Conservation (phyloP, 2,797 vertebrate species). For the Anas georgica region DNA sequence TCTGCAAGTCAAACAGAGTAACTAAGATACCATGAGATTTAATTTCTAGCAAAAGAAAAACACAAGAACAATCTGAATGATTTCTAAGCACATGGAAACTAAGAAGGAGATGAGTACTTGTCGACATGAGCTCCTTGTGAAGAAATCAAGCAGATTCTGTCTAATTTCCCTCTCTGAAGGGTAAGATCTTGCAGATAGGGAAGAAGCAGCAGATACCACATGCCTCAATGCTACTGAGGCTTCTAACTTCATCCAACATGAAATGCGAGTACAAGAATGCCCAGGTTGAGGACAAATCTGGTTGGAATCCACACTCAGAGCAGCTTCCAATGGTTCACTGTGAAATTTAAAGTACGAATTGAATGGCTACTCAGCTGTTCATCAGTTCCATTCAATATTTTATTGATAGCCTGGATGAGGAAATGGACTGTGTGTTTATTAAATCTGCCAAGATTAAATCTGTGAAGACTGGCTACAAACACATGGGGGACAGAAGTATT, state of each 20-base stretch:
- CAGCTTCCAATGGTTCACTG: background rate
- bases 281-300: background rate
- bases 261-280: background rate
- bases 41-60: background rate
- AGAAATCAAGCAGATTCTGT: background rate
- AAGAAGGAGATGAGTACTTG: background rate
- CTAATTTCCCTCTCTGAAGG: background rate
- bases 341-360: constrained; percentile 40
- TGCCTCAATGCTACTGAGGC: background rate
- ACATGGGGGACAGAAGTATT: constrained; percentile 11
- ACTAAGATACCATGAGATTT: background rate
- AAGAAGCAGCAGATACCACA: background rate
- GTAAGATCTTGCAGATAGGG: background rate
- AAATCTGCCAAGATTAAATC: constrained; percentile 66
- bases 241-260: background rate
- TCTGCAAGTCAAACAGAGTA: background rate
- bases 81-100: background rate
- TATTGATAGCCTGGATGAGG: constrained; percentile 56
- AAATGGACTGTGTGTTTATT: constrained; percentile 56
- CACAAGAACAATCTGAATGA: background rate
- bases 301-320: background rate
- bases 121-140: background rate
- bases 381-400: constrained; percentile 57
- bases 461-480: constrained; percentile 10
- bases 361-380: constrained; percentile 44